Base-by-base conservation (phyloP, 1,140 invertebrate species). In the Drosophila simulans region DNA sequence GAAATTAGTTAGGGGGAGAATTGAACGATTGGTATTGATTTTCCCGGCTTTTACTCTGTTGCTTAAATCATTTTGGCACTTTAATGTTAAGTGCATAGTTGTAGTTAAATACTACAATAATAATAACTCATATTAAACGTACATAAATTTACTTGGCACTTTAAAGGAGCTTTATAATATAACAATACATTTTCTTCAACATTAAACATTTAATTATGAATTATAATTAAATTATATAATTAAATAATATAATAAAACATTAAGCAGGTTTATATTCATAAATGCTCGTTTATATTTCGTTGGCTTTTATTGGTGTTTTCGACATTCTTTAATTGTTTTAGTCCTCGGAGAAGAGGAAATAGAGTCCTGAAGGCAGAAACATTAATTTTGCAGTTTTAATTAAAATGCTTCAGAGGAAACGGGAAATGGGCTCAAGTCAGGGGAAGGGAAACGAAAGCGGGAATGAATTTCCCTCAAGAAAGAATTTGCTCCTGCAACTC, bases 341-440 rank as follows among this genome's bases (percentile, higher is more conserved):
- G 22, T 39, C n/a, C 15, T 39, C 4, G 15, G 34, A 34, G 0
- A 42, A 37, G 39, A 60, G 35, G 15, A 53, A 48, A 42, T 22
- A 11, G 12, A 52, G 54, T 77, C 31, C 68, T 63, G 11, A 35
- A 31, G 53, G 57, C 52, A 57, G 59, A 65, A 80, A 80, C 80
- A 88, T 83, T 80, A 80, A 83, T 88, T 88, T 74, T 83, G 76
- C 80, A 79, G 53, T 88, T 88, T 88, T 88, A 88, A 88, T 88
- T 89, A 89, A 88, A 88, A 89, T 55, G 66, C 65, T 86, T 79
- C 59, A 15, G 40, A 43, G 7, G 39, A 17, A 57, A 64, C 15
- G 35, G 70, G 53, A 76, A 75, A 65, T 73, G 71, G 39, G 35
- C 48, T 49, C 49, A 59, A 48, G 66, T 72, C 58, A 37, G 40